Evolutionary conservation across 2,797 vertebrate genomes (phyloP), one percentile per base, ranked within the genome.

Genomic region (Enteromius anoplus): DNA sequence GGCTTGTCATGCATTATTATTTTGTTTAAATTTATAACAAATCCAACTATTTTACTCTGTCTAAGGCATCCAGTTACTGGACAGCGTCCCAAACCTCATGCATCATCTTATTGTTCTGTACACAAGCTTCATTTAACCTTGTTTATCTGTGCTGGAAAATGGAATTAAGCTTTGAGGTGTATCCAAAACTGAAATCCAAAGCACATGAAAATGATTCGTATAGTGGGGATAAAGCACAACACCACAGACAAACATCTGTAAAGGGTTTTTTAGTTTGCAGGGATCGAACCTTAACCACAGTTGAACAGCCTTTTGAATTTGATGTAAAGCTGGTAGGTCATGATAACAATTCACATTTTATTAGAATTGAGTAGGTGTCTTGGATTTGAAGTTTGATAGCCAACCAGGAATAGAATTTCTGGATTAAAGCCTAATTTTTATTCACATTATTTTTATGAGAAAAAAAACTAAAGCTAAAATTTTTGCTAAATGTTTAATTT

Each of bases 91-190:
- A 66, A 26, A 75, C 58, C 69, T 68, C 70, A 75, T 75, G 70
- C 26, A 68, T 72, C 65, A 75, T 73, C 60, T 34, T 17, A 19
- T 68, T 58, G 53, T 75, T 68, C 23, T 75, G 71, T 75, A 85
- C 47, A 85, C 83, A 85, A 62, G 49, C 69, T 15, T 17, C 53
- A 12, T 84, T 14, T 84, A 73, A 55, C 53, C 32, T 26, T 58
- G 45, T 75, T 81, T 75, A 75, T 81, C 70, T 81, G 80, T 40
- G 29, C 65, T 73, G 60, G n/a, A 65, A 51, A 65, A 65, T 40
- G 70, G 45, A 72, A 65, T 72, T 62, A 81, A 53, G 70, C 70
- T 75, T 81, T 81, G 58, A 73, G 69, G 42, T 51, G 80, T 53
- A 32, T 81, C 70, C 80, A 81, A 65, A 53, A 65, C 55, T 65